Evolutionary conservation across 2,797 vertebrate species (phyloP), one percentile per base, ranked within the genome.

Genomic region (Tinamus major): DNA sequence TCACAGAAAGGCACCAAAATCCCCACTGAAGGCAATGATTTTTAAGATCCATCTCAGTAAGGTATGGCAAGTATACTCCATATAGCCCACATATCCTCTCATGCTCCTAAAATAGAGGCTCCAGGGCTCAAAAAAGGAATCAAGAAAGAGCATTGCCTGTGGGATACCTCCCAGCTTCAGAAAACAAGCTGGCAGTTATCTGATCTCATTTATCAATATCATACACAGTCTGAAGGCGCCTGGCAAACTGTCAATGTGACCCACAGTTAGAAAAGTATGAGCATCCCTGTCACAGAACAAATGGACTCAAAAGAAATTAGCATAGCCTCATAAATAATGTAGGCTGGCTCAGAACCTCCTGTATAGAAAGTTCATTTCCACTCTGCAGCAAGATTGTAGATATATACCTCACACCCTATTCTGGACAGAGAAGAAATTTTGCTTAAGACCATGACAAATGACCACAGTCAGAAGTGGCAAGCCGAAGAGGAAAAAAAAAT

Each of bases 241-340:
- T 83, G 65, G 69, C 58, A 85, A 88, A 70, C 65, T 55, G 44
- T 67, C 83, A 65, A 33, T 41, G n/a, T 91, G 62, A 92, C 71
- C 94, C 76, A 55, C 75, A 86, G 59, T 13, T 79, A 71, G 39
- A 31, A 91, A 75, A 90, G 53, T 44, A 63, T 9, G 56, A 92
- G 81, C 63, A 70, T 41, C 71, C 46, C 68, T 87, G 67, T 63
- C 62, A 90, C 65, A 62, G 19, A 89, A 62, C 9, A 96, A 92
- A 90, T 61, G 31, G 42, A 68, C 59, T 80, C 12, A 0, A 85
- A 93, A 95, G 81, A 94, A 71, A 69, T 7, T 3, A 46, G 24
- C 46, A 77, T 4, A 79, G 71, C 5, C 18, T 79, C 68, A 92
- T 91, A 95, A 96, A 96, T 94, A 91, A 92, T 81, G 88, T 71